phyloP scores from a whole-genome alignment of 2,888 invertebrate genomes.

The Gnatocerus cornutus region DNA sequence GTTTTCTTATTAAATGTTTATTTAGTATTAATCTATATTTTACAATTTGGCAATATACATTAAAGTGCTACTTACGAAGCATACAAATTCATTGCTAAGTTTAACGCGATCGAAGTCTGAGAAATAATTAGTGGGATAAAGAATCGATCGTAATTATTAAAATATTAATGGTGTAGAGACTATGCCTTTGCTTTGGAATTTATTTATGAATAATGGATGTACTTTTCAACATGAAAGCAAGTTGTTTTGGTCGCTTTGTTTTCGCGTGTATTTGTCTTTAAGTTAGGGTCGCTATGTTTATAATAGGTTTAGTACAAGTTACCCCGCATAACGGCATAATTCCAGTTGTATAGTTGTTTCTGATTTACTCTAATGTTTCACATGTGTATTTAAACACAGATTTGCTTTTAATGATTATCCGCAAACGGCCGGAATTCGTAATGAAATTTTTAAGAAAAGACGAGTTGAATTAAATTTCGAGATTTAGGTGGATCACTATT shows the following conservation, averaged over 20 bases:
- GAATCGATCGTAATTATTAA: constrained; percentile 31
- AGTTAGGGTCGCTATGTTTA: constrained; percentile 61
- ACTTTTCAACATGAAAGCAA: constrained; percentile 45
- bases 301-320: constrained; percentile 63
- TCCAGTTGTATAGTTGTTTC: constrained; percentile 62
- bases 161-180: constrained; percentile 27
- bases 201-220: constrained; percentile 46
- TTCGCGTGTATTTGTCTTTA: constrained; percentile 60
- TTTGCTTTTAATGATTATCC: constrained; percentile 56
- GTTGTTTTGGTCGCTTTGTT: constrained; percentile 57
- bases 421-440: constrained; percentile 27
- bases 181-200: constrained; percentile 11
- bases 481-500: constrained; percentile 56
- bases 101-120: constrained; percentile 58
- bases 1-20: constrained; percentile 64
- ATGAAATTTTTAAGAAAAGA: constrained; percentile 21
- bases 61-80: constrained; percentile 66
- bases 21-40: constrained; percentile 65
- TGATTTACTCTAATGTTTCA: constrained; percentile 60
- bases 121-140: constrained; percentile 44
- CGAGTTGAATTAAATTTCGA: constrained; percentile 53
- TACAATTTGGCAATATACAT: constrained; percentile 70
- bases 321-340: constrained; percentile 55
- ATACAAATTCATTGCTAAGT: constrained; percentile 63
- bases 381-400: constrained; percentile 60